Evolutionary conservation across 2,113 vertebrate species (phyloP).

Genomic region (Daubentonia madagascariensis): DNA sequence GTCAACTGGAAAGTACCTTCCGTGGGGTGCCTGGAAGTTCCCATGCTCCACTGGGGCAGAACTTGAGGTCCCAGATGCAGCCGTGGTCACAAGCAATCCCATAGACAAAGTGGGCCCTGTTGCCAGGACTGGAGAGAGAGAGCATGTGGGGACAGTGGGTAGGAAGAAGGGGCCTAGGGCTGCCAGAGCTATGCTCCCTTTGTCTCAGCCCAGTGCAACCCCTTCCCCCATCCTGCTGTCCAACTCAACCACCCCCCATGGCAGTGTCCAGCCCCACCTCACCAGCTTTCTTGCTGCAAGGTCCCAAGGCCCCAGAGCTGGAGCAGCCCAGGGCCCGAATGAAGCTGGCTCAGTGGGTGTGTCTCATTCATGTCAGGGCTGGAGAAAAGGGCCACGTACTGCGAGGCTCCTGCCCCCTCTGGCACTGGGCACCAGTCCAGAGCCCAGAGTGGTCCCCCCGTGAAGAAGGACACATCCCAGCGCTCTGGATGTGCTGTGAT

Average conservation of each 20-base stretch:
- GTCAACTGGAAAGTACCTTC: slow-evolving; percentile 82
- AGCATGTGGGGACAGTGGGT: not conserved
- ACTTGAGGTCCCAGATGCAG: slow-evolving; percentile 94
- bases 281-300: slow-evolving; percentile 88
- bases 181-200: not conserved
- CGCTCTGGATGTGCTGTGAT: slow-evolving; percentile 86
- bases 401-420: slow-evolving; percentile 83
- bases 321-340: slow-evolving; percentile 85
- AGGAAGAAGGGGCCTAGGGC: not conserved
- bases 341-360: slow-evolving; percentile 82
- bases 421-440: slow-evolving; percentile 96
- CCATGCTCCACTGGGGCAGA: slow-evolving; percentile 97
- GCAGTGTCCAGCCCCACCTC: slow-evolving; percentile 76
- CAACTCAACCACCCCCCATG: slow-evolving; percentile 1
- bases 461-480: slow-evolving; percentile 90
- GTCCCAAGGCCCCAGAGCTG: slow-evolving; percentile 93
- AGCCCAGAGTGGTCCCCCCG: slow-evolving; percentile 94
- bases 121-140: slow-evolving; percentile 80
- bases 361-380: slow-evolving; percentile 91
- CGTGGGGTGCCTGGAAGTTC: slow-evolving; percentile 86
- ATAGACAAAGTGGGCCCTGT: slow-evolving; percentile 86
- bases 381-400: slow-evolving; percentile 91
- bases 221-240: not conserved
- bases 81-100: slow-evolving; percentile 91
- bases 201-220: not conserved